These are phyloP conservation scores for Scomberomorus guttatus DNA, from an alignment of 2,797 vertebrate genomes.

Conservation along the genomic window DNA sequence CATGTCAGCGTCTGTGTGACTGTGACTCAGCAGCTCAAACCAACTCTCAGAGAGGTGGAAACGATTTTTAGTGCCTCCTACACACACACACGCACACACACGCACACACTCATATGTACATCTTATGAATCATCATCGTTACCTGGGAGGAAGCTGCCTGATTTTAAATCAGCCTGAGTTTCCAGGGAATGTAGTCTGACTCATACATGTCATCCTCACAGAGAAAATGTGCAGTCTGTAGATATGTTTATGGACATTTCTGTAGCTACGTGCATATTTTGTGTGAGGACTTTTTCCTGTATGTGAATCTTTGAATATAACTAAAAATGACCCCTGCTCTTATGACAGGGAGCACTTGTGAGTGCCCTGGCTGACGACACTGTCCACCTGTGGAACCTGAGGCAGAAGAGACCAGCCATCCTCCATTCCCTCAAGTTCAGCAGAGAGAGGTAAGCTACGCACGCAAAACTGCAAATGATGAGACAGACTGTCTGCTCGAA, in stretches of 20 bases:
- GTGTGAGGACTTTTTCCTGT: background rate
- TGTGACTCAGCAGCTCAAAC: constrained; percentile 77
- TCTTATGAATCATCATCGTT: constrained; percentile 76
- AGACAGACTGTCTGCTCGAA: background rate
- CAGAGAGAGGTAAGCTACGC: constrained; percentile 91
- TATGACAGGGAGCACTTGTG: constrained; percentile 93
- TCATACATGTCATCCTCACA: constrained; percentile 32
- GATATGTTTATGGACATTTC: constrained; percentile 20
- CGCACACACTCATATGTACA: constrained; percentile 52
- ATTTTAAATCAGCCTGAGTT: constrained; percentile 64
- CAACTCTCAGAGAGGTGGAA: constrained; percentile 61
- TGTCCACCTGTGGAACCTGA: constrained; percentile 97
- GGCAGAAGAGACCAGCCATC: constrained; percentile 98
- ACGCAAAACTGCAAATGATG: background rate
- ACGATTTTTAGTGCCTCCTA: constrained; percentile 73
- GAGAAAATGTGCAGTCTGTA: constrained; percentile 36
- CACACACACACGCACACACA: constrained; percentile 49
- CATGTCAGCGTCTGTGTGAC: constrained; percentile 35
- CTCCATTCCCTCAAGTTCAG: constrained; percentile 99
- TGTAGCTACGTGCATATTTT: constrained; percentile 1
- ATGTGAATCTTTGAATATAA: background rate
- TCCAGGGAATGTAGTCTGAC: constrained; percentile 51
- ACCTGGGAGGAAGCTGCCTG: constrained; percentile 73
- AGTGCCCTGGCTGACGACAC: constrained; percentile 97
- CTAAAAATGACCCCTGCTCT: constrained; percentile 2